Base-by-base conservation (phyloP, 2,888 invertebrate genomes). In the Pecten maximus region DNA sequence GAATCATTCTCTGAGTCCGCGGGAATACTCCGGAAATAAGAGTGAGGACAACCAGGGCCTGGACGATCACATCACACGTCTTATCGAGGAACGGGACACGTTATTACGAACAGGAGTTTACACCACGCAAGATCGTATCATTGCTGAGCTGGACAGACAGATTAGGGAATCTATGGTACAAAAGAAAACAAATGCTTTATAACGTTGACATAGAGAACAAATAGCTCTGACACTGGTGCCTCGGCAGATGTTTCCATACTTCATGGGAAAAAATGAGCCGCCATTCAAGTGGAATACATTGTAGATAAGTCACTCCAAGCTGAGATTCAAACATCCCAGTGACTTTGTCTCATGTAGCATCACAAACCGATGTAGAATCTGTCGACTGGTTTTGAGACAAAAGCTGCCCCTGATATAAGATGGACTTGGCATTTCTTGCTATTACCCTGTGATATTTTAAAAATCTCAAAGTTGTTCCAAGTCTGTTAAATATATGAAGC, bases 61-160 rank as follows among this genome's bases (percentile, higher is more conserved):
- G n/a, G 96, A 96, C 91, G 96, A 96, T 74, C 96, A 96, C 89
- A 94, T 97, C 40, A 94, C 96, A 6, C 92, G 96, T 40, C 94
- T 97, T 74, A 96, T 97, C 19, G 96, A 97, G 91, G 97, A 97
- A 91, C 94, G 96, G 23, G 97, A 97, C 92, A 96, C 95, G 2
- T 92, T 97, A n/a, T 94, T 97, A 48, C 92, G 96, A 88, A 97
- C 97, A 28, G 97, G 97, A n/a, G 96, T 96, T 19, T 97, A 97
- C 93, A 95, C 96, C 40, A 96, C 95, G 48, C 96, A 96, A 86
- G 97, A 97, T 93, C 94, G 95, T 89, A 96, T 97, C 88, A 97
- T 97, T 60, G 95, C 96, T 6, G 97, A 97, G 91, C 94, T 97
- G n/a, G 97, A 97, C 91, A 92, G 96, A 91, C 96, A 97, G 91